These are phyloP conservation scores for Sinotaia quadrata DNA, from an alignment of 2,888 invertebrate species.

Conservation along the genomic window DNA sequence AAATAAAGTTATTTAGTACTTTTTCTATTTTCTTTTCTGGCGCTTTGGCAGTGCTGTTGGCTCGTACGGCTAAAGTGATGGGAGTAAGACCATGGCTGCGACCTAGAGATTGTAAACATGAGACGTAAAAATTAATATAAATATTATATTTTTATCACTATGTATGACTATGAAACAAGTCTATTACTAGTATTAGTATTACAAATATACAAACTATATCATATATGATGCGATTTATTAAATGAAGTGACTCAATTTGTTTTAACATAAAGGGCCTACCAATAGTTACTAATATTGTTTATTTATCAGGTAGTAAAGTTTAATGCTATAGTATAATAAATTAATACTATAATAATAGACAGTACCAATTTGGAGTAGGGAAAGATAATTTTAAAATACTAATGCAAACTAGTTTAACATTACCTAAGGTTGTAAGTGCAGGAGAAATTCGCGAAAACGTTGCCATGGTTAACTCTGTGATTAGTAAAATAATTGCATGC, in stretches of 20 bases:
- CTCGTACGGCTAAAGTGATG: conserved; percentile 27
- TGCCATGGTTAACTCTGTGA: conserved; percentile 1
- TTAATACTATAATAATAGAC: no score
- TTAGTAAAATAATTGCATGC: not conserved
- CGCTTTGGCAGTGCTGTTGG: conserved; percentile 28
- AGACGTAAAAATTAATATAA: conserved; percentile 1
- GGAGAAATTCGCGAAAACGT: conserved; percentile 22
- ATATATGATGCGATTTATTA: conserved; percentile 1
- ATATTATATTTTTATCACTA: not conserved
- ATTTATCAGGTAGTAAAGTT: no score
- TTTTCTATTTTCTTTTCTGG: conserved; percentile 29
- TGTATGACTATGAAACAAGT: not conserved
- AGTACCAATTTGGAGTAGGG: no score
- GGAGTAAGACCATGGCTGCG: conserved; percentile 29
- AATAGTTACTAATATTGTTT: no score
- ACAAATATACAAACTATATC: not conserved
- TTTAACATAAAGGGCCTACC: not conserved
- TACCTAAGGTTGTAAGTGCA: not conserved
- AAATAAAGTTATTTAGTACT: not conserved
- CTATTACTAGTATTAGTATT: not conserved
- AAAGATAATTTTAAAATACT: not conserved
- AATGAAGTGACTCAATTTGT: not conserved
- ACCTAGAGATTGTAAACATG: conserved; percentile 14
- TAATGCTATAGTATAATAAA: no score
- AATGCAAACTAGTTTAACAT: not conserved